Base-by-base conservation (phyloP, 2,113 vertebrate genomes). In the Toxotes chatareus region DNA sequence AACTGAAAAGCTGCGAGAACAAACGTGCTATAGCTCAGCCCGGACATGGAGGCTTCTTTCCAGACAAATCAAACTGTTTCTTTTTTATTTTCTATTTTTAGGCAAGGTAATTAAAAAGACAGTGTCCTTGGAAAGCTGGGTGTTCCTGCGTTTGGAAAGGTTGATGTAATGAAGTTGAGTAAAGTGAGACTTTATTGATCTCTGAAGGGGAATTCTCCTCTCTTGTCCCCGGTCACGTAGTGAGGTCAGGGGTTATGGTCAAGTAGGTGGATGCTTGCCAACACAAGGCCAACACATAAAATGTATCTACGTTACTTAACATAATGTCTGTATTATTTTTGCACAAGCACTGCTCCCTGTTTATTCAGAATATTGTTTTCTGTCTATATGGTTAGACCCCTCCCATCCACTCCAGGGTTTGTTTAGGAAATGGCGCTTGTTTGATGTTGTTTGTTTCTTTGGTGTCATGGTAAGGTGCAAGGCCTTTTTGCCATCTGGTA, bases 401-500 rank as follows among this genome's bases (percentile, higher is more conserved):
- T 53, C 19, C n/a, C 23, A 27, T 53, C 38, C n/a, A 57, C 53
- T 38, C 44, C 44, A 40, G 44, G 53, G 55, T 78, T 87, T 89
- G 57, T 75, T 80, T 81, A 69, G 76, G 46, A 76, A 86, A 81
- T 70, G 27, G 51, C 40, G 12, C 46, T 49, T 49, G 16, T 79
- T 47, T 40, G 27, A 68, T 0, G 23, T 71, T 79, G 69, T 79
- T 90, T 88, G 73, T 86, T 83, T 86, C 6, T 74, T 86, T 87
- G 68, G 89, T 85, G 75, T 88, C 73, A 66, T 86, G 79, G 79
- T 82, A 76, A 91, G 87, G 88, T 91, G 79, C 74, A 73, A 83
- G 68, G 68, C 84, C 67, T 60, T 67, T 81, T 85, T 85, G 73
- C 86, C 90, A 93, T 94, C 93, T 92, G 93, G 83, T 87, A 63